A percentile compares a stretch with the other conserved stretches of the same genome.
Conservation (phyloP, 1,140 invertebrate genomes). For the Eurosta solidaginis region DNA sequence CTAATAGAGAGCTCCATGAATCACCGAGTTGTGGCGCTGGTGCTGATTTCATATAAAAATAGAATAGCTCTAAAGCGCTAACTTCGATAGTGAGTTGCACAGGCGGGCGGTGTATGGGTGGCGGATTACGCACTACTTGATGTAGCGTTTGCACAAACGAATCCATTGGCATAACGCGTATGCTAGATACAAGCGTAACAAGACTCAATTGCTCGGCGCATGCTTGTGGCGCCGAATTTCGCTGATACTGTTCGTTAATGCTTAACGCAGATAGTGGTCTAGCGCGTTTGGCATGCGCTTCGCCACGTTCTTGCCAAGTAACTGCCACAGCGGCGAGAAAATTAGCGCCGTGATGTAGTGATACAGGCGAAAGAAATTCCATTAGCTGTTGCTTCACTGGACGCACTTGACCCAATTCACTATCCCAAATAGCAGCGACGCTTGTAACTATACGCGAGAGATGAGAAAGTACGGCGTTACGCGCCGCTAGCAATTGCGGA, state of each 20-base stretch:
- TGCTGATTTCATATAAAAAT: constrained; percentile 74
- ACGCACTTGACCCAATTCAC: constrained; percentile 62
- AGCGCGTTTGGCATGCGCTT: constrained; percentile 15
- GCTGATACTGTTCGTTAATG: constrained; percentile 51
- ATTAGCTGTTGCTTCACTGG: constrained; percentile 77
- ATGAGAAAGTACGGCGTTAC: constrained; percentile 76
- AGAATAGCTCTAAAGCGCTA: constrained; percentile 64
- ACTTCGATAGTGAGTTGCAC: constrained; percentile 67
- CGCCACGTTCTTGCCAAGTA: constrained; percentile 81
- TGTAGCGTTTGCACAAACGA: constrained; percentile 84
- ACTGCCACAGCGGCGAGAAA: constrained; percentile 86
- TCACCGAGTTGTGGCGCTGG: constrained; percentile 73
- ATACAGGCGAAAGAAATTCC: constrained; percentile 86
- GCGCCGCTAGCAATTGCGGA: constrained; percentile 62
- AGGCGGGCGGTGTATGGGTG: constrained; percentile 69
- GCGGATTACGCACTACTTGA: constrained; percentile 79
- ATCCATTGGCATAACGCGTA: constrained; percentile 84
- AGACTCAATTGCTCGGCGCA: constrained; percentile 76
- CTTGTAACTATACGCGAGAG: constrained; percentile 82
- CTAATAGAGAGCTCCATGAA: constrained; percentile 78
- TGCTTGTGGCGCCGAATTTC: constrained; percentile 64
- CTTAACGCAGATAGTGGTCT: constrained; percentile 48
- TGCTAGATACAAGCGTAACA: constrained; percentile 79
- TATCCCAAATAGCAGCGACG: constrained; percentile 81
- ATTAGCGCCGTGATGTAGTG: constrained; percentile 80